Evolutionary conservation across 2,888 invertebrate species (phyloP).

Genomic region (Notocelia uddmanniana): DNA sequence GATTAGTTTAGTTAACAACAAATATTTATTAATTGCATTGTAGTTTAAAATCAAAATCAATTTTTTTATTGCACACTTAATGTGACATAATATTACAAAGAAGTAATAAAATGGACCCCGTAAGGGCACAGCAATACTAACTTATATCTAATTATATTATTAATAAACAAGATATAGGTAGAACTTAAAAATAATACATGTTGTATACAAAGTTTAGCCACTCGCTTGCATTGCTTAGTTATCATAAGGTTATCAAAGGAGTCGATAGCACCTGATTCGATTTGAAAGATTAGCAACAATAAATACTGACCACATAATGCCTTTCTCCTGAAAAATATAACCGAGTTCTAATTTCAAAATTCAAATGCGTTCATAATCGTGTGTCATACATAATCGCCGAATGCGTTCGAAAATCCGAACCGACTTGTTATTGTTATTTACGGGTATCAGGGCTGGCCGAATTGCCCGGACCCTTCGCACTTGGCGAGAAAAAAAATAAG

Average conservation of each 20-base stretch:
- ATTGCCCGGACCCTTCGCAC: slow-evolving; percentile 80
- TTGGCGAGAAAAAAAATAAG: slow-evolving; percentile 67
- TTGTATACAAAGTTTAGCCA: too few relatives aligned
- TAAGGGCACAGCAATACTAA: too few relatives aligned
- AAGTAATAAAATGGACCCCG: too few relatives aligned
- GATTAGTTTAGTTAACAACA: background rate
- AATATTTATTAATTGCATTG: background rate
- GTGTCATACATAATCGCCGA: slow-evolving; percentile 80
- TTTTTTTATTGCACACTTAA: too few relatives aligned
- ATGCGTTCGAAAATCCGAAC: slow-evolving; percentile 76
- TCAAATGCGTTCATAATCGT: slow-evolving; percentile 70
- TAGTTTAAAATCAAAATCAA: background rate
- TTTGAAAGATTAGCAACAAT: background rate
- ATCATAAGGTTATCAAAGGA: background rate
- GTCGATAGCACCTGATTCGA: background rate
- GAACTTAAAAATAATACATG: too few relatives aligned
- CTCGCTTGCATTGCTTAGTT: too few relatives aligned
- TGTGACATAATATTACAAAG: too few relatives aligned
- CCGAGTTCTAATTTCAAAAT: slow-evolving; percentile 17
- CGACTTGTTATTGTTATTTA: slow-evolving; percentile 82
- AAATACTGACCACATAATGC: slow-evolving; percentile 9
- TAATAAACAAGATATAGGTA: too few relatives aligned
- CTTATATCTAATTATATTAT: too few relatives aligned
- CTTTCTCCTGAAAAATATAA: slow-evolving; percentile 26
- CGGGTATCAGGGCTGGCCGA: slow-evolving; percentile 73